Base-by-base conservation (phyloP, 1,140 invertebrate species). In the Drosophila kepulauana region DNA sequence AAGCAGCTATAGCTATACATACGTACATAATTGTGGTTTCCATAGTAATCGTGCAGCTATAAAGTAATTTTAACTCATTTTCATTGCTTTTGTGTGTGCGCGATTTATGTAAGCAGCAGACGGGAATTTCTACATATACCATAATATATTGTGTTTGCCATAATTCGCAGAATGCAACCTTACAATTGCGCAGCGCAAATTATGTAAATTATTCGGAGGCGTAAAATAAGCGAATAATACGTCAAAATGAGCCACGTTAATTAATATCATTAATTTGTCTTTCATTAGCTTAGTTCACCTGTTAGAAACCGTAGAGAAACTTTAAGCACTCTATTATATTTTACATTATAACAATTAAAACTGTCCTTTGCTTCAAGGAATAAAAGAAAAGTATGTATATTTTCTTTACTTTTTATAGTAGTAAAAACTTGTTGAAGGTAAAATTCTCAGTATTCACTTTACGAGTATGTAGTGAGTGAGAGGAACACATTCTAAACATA, bases 131-230 rank as follows among this genome's bases (percentile, higher is more conserved):
- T 2, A 52, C n/a, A 33, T 25, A 25, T 25, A 25, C 20, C 20
- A 25, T 25, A 25, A 25, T 25, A 25, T 33, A 52, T 33, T 52
- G 28, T 52, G 28, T 52, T 52, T 52, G 25, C n/a, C 28, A 33
- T 6, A 1, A 3, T 52, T 52, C 28, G 5, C 11, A 6, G 11
- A 52, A 13, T 30, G 51, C n/a, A 52, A 15, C 51, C 28, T 33
- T 33, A 30, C 28, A 52, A 52, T 33, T 52, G 51, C 51, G 51
- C 51, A 52, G 28, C 15, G 25, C 0, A 33, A 52, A 52, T 52
- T 52, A 52, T 33, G 51, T 52, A 33, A 52, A 52, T 52, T 20
- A 49, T 49, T 20, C 3, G 16, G 25, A 13, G 41, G 2, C n/a
- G n/a, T 13, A 43, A 3, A 43, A 43, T 3, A 13, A 13, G 41